Conservation (phyloP, 2,113 vertebrate species). For the Echinops telfairi region DNA sequence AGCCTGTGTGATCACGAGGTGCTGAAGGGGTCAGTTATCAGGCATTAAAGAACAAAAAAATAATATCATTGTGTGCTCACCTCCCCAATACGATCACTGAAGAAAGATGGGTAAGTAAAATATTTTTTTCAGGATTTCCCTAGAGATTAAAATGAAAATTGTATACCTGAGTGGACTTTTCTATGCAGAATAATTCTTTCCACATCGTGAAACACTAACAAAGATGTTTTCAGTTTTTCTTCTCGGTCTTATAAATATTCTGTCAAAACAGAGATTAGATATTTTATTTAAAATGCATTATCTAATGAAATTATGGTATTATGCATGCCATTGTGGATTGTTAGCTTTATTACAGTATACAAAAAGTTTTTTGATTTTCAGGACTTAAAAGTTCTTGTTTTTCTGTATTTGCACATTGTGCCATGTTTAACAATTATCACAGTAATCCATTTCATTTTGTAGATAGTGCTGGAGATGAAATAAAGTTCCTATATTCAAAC, state of each 20-base stretch:
- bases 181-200: no score
- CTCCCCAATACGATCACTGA: no score
- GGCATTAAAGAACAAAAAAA: no score
- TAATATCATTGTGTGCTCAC: no score
- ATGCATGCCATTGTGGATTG: conserved; percentile 34
- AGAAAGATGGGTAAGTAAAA: no score
- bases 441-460: conserved; percentile 23
- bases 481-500: conserved; percentile 12
- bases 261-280: neutral
- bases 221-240: conserved; percentile 28
- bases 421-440: neutral
- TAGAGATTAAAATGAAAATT: no score
- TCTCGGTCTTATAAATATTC: neutral
- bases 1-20: no score
- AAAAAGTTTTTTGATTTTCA: conserved; percentile 47
- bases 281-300: neutral
- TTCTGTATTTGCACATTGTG: conserved; percentile 39
- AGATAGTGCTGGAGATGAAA: conserved; percentile 9
- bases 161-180: no score
- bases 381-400: conserved; percentile 36
- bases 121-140: no score
- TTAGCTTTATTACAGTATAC: conserved; percentile 22
- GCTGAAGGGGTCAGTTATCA: no score
- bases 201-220: no score
- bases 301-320: neutral